Base-by-base conservation (phyloP, 2,113 vertebrate genomes). In the Loxodonta africana region DNA sequence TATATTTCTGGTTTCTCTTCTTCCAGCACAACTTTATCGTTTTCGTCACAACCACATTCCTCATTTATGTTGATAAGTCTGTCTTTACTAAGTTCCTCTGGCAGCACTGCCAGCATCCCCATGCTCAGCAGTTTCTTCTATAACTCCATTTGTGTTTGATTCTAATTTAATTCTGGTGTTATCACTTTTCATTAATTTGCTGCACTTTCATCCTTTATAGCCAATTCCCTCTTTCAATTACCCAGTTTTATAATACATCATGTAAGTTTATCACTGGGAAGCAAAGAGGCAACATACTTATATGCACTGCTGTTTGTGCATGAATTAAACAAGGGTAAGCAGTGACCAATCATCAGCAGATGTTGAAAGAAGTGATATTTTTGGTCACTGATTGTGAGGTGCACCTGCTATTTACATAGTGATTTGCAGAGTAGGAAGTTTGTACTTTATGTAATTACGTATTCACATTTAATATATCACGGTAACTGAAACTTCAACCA, bases 161-260 rank as follows among this genome's bases (percentile, higher is more conserved):
- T 92, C 23, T 53, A 60, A 83, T 48, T 89, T 69, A 94, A 8
- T 81, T 92, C 33, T 62, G 77, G 17, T 28, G 57, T 37, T 33
- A 88, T 20, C 83, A 37, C 6, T 84, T 91, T 89, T 37, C 44
- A 21, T 90, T 97, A 81, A 21, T 82, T 88, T 71, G 8, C 15
- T 84, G 57, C 2, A 69, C 18, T 82, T 90, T 86, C 21, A 71
- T 28, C 23, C 81, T 77, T 85, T 14, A 48, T 62, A 9, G 12
- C 6, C 78, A 91, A 69, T 77, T 57, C 51, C 21, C 81, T 85
- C 53, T 83, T 87, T 83, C 74, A 62, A 62, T 60, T 41, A 78
- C 6, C 25, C 33, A 26, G 25, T 53, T 57, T 77, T 81, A 3
- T 83, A 78, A 78, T 18, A 57, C 53, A 26, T 80, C 46, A 62